phyloP scores from a whole-genome alignment of 2,888 invertebrate genomes.

The Drosophila atripex region DNA sequence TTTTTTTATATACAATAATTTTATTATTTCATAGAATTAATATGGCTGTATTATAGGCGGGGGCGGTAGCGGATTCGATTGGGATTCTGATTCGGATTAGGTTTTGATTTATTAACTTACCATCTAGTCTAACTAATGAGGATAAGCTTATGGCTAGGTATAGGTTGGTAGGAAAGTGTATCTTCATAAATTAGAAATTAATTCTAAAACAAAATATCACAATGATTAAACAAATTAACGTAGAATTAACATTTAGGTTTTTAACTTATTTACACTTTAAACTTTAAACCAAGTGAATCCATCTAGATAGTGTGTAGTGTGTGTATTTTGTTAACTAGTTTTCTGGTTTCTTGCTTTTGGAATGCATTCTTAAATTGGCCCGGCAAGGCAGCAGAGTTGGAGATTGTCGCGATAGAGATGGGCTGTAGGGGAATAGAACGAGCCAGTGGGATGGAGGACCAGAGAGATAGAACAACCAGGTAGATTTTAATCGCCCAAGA shows the following conservation, averaged over 20 bases:
- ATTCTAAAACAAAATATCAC: slow-evolving; percentile 68
- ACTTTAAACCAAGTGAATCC: slow-evolving; percentile 30
- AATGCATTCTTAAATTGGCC: slow-evolving; percentile 64
- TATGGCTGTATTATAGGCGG: slow-evolving; percentile 65
- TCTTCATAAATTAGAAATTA: slow-evolving; percentile 67
- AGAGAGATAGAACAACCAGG: slow-evolving; percentile 59
- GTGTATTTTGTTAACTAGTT: slow-evolving; percentile 66
- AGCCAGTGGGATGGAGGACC: not conserved
- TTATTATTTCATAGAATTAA: slow-evolving; percentile 60
- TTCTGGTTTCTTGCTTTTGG: slow-evolving; percentile 65
- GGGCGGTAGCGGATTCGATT: slow-evolving; percentile 28
- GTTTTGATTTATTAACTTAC: slow-evolving; percentile 56
- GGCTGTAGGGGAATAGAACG: not conserved
- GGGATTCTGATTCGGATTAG: slow-evolving; percentile 28
- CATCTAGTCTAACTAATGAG: slow-evolving; percentile 69
- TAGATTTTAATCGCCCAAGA: slow-evolving; percentile 67
- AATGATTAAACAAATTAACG: slow-evolving; percentile 73
- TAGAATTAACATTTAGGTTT: slow-evolving; percentile 44
- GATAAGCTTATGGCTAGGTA: slow-evolving; percentile 62
- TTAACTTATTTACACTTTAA: slow-evolving; percentile 57
- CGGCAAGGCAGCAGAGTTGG: slow-evolving; percentile 43
- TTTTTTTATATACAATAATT: slow-evolving; percentile 40
- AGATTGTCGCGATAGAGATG: slow-evolving; percentile 40
- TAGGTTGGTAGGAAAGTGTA: slow-evolving; percentile 49
- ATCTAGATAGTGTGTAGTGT: slow-evolving; percentile 5